Evolutionary conservation across 2,797 vertebrate species (phyloP).

Genomic region (Coendou prehensilis): DNA sequence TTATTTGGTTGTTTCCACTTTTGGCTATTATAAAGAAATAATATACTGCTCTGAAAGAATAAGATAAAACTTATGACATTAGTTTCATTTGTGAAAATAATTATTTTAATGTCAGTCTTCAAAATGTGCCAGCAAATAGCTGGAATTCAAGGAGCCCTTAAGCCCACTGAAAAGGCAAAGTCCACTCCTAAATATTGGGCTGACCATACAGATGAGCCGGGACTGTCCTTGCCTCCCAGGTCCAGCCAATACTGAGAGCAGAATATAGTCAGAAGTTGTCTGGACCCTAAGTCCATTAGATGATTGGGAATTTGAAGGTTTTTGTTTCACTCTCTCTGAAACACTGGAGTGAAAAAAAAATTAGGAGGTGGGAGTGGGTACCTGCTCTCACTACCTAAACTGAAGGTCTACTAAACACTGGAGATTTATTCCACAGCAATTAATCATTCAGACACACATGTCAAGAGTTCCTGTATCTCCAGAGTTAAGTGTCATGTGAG

Average conservation of each 20-base stretch:
- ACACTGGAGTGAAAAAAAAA: background rate
- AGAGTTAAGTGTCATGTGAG: too few relatives aligned
- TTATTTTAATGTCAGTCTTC: background rate
- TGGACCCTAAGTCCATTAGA: background rate
- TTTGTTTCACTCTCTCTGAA: background rate
- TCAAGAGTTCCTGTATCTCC: background rate
- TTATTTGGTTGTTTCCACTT: background rate
- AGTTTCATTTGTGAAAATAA: background rate
- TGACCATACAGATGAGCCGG: too few relatives aligned
- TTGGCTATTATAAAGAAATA: background rate
- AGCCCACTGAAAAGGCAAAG: background rate
- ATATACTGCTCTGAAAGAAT: background rate
- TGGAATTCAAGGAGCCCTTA: background rate
- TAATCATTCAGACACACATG: background rate
- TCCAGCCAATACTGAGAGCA: accelerated
- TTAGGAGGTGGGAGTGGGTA: background rate
- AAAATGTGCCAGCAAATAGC: background rate
- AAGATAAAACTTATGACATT: background rate
- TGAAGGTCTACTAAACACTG: background rate
- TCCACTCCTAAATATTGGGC: accelerated
- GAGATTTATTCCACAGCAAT: background rate
- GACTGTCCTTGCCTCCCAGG: accelerated
- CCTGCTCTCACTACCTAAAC: background rate
- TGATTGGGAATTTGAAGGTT: background rate
- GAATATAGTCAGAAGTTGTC: background rate